Evolutionary conservation across 1,140 invertebrate species (phyloP).

Genomic region (Leguminivora glycinivorella): DNA sequence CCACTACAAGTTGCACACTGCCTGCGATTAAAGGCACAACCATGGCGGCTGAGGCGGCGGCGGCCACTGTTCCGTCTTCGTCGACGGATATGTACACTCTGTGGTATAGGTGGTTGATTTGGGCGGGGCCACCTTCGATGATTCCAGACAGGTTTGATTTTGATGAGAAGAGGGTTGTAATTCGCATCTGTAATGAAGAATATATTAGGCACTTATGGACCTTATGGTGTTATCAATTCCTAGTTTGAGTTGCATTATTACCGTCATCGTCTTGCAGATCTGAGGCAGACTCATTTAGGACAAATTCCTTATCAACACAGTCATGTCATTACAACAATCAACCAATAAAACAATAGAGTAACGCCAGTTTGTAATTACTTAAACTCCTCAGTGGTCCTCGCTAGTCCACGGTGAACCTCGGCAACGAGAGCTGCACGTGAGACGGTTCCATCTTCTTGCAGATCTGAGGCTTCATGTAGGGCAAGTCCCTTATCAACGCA

Average conservation of each 20-base stretch:
- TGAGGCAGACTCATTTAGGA: too few species aligned
- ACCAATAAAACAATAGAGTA: too few species aligned
- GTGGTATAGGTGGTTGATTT: constrained; percentile 82
- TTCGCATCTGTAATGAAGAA: constrained; percentile 78
- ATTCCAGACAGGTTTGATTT: constrained; percentile 83
- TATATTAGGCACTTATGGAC: too few species aligned
- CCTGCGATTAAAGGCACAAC: constrained; percentile 81
- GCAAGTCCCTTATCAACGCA: constrained; percentile 80
- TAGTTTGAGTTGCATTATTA: too few species aligned
- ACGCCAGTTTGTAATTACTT: too few species aligned
- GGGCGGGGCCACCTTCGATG: constrained; percentile 64
- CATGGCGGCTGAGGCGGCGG: constrained; percentile 82
- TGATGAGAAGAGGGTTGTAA: constrained; percentile 81
- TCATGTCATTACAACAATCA: too few species aligned
- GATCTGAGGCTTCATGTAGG: constrained; percentile 76
- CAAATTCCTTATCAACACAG: too few species aligned
- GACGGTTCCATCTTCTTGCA: constrained; percentile 67
- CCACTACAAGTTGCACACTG: constrained; percentile 63
- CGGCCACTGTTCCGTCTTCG: constrained; percentile 85
- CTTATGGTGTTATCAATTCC: too few species aligned
- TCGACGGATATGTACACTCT: constrained; percentile 86
- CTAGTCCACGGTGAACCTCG: constrained; percentile 84
- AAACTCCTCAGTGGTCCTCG: constrained; percentile 80
- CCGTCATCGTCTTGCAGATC: too few species aligned
- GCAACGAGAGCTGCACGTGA: constrained; percentile 81